Evolutionary conservation across 2,113 vertebrate genomes (phyloP), one percentile per base, ranked within the genome.

Genomic region (Plecotus auritus): DNA sequence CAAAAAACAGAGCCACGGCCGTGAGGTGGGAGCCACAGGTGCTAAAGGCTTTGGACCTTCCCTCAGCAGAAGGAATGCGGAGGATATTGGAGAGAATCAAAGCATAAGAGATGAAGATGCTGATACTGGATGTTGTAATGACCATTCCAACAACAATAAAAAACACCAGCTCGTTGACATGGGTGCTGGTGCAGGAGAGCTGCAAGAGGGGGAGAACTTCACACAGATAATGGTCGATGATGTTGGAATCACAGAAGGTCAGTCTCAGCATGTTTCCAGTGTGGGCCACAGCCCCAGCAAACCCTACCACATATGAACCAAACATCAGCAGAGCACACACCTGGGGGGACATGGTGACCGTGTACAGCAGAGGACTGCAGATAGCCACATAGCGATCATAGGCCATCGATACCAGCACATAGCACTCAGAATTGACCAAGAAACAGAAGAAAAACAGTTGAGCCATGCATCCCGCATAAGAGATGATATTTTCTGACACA

Each of bases 361-460:
- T 20, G 42, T 97, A 96, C 9, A 93, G 54, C 49, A 97, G 56
- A 51, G 95, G 95, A 1, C 73, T 94, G 17, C 93, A 96, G 69
- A 96, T 96, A 9, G 95, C 96, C 67, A 94, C 88, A 7, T 85
- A 97, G n/a, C 47, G 30, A 40, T 96, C 93, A 20, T 94, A 97
- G 70, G 83, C 91, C 93, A 96, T 89, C 0, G 47, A 83, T 1
- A 97, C 86, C 69, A 97, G 83, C 40, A 96, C 83, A 0, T 40
- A 95, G 49, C 93, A 96, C 56, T 97, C 96, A 11, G 96, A 93
- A 28, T 76, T 97, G 56, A 96, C 89, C 80, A 96, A 97, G 91
- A 97, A 96, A 35, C 95, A 94, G 67, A 97, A 97, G 76, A 96
- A 97, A 82, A 96, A 95, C 17, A 96, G 35, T 64, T 89, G 93